phyloP scores from a whole-genome alignment of 2,113 vertebrate genomes.

The Platichthys flesus region DNA sequence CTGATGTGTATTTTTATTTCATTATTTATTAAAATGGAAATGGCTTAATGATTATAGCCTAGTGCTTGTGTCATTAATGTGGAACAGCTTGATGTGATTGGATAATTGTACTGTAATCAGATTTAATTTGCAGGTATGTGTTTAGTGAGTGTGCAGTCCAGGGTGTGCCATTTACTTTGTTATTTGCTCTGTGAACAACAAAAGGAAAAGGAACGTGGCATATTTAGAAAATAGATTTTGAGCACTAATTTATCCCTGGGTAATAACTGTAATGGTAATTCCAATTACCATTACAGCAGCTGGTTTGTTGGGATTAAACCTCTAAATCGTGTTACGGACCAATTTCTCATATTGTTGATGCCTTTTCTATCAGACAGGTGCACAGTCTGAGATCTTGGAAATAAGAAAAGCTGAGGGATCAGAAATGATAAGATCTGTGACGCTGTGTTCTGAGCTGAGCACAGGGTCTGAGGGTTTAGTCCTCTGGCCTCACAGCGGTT shows the following conservation, averaged over 20 bases:
- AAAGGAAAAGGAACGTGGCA: background rate
- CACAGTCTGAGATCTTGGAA: constrained; percentile 29
- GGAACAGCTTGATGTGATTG: constrained; percentile 4
- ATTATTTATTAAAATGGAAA: constrained; percentile 63
- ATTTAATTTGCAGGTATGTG: constrained; percentile 10
- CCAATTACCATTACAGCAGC: constrained; percentile 61
- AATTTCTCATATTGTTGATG: constrained; percentile 65
- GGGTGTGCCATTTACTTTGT: background rate
- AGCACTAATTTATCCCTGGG: constrained; percentile 6
- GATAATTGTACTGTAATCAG: constrained; percentile 10
- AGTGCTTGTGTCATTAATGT: constrained; percentile 13
- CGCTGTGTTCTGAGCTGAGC: background rate
- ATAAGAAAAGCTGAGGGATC: constrained; percentile 40
- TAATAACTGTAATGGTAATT: constrained; percentile 55
- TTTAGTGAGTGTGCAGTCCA: background rate
- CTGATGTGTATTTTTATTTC: constrained; percentile 47
- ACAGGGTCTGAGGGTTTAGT: background rate
- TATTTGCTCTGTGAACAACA: background rate
- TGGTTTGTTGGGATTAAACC: constrained; percentile 58
- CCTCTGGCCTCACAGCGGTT: constrained; percentile 27
- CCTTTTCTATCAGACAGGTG: constrained; percentile 62
- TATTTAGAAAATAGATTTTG: constrained; percentile 16
- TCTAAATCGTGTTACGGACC: constrained; percentile 63
- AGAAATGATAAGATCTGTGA: constrained; percentile 55
- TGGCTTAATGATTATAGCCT: background rate